Base-by-base conservation (phyloP, 2,888 invertebrate genomes). In the Drosophila limbata region DNA sequence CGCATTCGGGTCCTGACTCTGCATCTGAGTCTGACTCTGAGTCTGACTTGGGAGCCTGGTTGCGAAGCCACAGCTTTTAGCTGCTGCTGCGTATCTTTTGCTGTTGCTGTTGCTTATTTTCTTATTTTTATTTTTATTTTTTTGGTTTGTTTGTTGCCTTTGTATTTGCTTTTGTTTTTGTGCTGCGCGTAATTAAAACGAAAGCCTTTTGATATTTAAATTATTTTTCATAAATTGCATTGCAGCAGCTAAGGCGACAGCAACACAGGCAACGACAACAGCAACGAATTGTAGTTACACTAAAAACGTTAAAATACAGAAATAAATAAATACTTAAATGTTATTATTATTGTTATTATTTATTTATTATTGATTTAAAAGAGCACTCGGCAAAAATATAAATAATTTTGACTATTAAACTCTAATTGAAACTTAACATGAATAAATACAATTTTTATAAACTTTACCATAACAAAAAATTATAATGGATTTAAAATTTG, bases 121-220 rank as follows among this genome's bases (percentile, higher is more conserved):
- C 25, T 6, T 28, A 8, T 8, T 28, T 28, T 28, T n/a, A n/a
- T 28, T 8, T 28, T 28, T 8, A 4, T 25, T 33, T 11, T 11
- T 11, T 33, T 11, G 5, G 39, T 15, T 17, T 51, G 61, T 40
- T 42, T 56, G 47, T 37, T 53, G 48, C 40, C 28, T 57, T 62
- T 55, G 55, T 79, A 74, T 83, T 80, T 83, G 77, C 62, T 68
- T 70, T 69, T 69, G 68, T 73, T 81, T 81, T 45, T 79, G 74
- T 84, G 72, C 70, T 88, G 87, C 67, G 85, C 90, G 90, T 86
- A 86, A 86, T 86, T 86, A 86, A 86, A 86, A 86, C 84, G 90
- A 88, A 86, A 86, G 90, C 90, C 90, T 90, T 86, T 86, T 86
- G 85, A 90, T 86, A 86, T 86, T 86, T 88, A 88, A 86, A 86